phyloP scores from a whole-genome alignment of 2,113 vertebrate species.

The Eudorcas thomsonii region DNA sequence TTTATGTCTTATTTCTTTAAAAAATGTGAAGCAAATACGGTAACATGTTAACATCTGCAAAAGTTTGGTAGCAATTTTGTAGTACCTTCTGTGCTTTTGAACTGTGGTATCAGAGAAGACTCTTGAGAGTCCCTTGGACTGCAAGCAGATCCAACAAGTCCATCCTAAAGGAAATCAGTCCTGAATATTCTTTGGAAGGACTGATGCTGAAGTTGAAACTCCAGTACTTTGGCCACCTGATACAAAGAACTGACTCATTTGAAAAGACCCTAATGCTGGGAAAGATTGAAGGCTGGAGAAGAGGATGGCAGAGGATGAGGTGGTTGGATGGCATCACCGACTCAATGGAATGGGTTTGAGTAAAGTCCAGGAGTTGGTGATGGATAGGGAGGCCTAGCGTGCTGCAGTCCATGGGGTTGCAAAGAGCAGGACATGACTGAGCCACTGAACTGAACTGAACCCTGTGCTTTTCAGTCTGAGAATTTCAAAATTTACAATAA shows the following conservation, averaged over 20 bases:
- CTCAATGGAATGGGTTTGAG: background rate
- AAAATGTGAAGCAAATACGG: background rate
- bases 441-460: background rate
- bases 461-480: background rate
- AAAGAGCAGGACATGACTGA: accelerated
- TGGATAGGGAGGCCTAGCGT: background rate
- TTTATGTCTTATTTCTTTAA: background rate
- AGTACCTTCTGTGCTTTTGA: background rate
- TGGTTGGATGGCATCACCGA: background rate
- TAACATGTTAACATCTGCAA: background rate
- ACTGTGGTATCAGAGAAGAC: background rate
- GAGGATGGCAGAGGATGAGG: accelerated
- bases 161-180: background rate
- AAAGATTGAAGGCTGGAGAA: background rate
- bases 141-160: background rate
- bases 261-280: background rate
- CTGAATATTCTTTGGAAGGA: background rate
- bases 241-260: accelerated
- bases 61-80: background rate
- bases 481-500: background rate
- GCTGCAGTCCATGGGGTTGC: accelerated
- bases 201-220: background rate
- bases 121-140: background rate
- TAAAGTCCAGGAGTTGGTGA: background rate
- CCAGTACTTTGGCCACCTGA: background rate